Evolutionary conservation across 2,113 vertebrate genomes (phyloP).

Genomic region (Mastomys coucha): DNA sequence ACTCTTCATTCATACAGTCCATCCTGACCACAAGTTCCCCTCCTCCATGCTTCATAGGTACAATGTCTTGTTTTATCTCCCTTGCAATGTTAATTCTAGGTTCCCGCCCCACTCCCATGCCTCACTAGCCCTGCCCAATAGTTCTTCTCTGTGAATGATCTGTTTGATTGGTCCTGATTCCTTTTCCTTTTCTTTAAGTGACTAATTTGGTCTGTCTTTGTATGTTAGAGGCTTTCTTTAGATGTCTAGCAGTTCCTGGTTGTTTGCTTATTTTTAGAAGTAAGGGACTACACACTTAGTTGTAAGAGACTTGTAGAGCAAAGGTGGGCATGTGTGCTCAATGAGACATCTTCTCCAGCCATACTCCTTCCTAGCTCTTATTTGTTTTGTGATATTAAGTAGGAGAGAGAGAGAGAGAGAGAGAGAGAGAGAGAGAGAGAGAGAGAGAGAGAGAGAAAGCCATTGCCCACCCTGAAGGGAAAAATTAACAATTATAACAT

Average conservation of each 20-base stretch:
- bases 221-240: background rate
- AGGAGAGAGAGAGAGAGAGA: background rate
- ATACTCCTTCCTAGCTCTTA: background rate
- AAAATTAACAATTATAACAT: background rate
- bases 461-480: background rate
- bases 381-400: background rate
- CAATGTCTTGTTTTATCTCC: background rate
- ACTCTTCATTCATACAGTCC: background rate
- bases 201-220: background rate
- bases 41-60: background rate
- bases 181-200: slow-evolving; percentile 41
- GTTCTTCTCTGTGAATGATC: background rate
- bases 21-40: background rate
- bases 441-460: no score
- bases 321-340: background rate
- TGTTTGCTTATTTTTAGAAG: slow-evolving; percentile 50
- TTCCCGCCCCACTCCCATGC: background rate
- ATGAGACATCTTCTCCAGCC: background rate
- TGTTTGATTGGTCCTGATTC: background rate
- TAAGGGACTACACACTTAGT: background rate
- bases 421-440: background rate
- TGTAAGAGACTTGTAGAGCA: background rate
- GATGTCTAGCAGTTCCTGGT: background rate
- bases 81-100: background rate
- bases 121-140: background rate